Evolutionary conservation across 2,797 vertebrate genomes (phyloP).

Genomic region (Phyllotis vaccarum): DNA sequence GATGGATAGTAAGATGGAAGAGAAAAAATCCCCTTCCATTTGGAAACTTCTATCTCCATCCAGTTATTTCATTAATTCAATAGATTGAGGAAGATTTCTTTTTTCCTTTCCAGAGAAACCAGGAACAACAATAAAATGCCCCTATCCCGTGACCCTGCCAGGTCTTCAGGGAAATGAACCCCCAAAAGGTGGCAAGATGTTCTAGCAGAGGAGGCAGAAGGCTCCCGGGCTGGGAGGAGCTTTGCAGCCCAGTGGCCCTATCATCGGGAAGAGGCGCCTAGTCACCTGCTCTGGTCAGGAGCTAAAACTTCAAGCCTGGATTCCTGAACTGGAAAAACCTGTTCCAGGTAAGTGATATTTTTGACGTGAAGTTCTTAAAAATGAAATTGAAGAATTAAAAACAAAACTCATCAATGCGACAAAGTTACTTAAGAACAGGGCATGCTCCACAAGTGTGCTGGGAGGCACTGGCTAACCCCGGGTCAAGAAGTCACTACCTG

Average conservation of each 20-base stretch:
- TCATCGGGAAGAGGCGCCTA: not conserved
- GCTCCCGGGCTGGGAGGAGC: not conserved
- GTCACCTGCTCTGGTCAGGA: not conserved
- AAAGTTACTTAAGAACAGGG: not conserved
- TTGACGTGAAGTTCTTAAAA: slow-evolving; percentile 32
- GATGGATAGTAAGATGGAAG: not conserved
- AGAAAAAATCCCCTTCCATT: not conserved
- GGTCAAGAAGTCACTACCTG: not conserved
- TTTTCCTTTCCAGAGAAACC: slow-evolving; percentile 62
- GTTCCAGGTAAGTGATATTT: slow-evolving; percentile 68
- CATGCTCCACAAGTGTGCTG: not conserved
- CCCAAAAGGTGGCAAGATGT: rapidly evolving
- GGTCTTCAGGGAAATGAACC: not conserved
- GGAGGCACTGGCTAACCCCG: not conserved
- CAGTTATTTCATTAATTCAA: slow-evolving; percentile 1
- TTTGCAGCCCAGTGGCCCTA: rapidly evolving
- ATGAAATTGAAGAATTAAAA: not conserved
- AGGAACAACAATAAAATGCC: slow-evolving; percentile 1
- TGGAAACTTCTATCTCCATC: slow-evolving; percentile 17
- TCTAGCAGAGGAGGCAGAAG: not conserved
- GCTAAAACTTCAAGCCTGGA: not conserved
- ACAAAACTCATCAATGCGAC: not conserved
- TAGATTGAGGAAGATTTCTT: slow-evolving; percentile 39
- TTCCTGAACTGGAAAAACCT: not conserved
- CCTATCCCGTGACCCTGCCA: not conserved